A percentile compares a stretch with the other conserved stretches of the same genome.
phyloP scores from a whole-genome alignment of 2,113 vertebrate species.

The Sciurus niger region DNA sequence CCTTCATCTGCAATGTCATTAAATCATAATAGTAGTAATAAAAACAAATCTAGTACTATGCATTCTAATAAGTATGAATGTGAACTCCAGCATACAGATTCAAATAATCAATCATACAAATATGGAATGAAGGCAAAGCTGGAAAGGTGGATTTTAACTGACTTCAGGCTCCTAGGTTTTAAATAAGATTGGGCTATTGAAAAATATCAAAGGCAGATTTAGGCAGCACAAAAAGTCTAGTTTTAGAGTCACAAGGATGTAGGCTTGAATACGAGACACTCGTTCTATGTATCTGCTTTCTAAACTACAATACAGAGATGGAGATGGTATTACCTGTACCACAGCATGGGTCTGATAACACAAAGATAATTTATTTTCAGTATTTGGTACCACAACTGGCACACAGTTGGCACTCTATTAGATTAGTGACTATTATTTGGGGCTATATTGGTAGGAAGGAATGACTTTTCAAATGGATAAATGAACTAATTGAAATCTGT shows the following conservation, averaged over 20 bases:
- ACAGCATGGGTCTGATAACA: background rate
- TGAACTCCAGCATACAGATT: background rate
- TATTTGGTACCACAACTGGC: background rate
- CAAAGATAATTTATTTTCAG: conserved; percentile 25
- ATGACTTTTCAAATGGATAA: background rate
- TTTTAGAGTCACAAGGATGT: background rate
- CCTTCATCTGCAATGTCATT: background rate
- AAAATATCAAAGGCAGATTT: background rate
- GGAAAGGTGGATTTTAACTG: background rate
- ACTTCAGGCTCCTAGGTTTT: background rate
- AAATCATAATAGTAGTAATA: background rate
- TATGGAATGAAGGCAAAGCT: background rate
- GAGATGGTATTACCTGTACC: background rate
- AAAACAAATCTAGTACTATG: background rate
- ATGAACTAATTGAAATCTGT: background rate
- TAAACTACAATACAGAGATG: background rate
- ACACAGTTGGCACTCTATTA: background rate
- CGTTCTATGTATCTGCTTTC: background rate
- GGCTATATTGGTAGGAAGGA: background rate
- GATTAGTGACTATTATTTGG: background rate
- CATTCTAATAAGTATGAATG: conserved; percentile 22
- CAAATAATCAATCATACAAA: conserved; percentile 4
- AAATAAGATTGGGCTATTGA: background rate
- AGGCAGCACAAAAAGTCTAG: background rate
- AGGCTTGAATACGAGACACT: background rate